Conservation (phyloP, 2,113 vertebrate genomes). For the Forbesichthys agassizii region DNA sequence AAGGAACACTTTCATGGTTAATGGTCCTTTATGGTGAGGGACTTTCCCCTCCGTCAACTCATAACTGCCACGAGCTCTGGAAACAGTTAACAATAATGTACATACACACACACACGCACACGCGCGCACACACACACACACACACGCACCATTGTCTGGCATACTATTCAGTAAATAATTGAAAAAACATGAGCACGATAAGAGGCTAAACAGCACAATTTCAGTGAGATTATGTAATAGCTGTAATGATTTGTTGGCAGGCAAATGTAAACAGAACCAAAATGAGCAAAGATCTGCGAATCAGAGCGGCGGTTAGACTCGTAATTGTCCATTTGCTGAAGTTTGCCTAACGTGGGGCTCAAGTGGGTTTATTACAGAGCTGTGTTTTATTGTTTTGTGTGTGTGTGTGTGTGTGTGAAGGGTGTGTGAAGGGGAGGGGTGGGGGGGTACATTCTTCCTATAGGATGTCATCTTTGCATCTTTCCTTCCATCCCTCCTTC, state of each 20-base stretch:
- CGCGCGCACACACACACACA: not conserved
- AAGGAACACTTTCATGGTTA: constrained; percentile 7
- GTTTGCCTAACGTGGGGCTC: constrained; percentile 43
- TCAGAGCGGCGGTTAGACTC: constrained; percentile 43
- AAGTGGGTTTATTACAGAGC: constrained; percentile 31
- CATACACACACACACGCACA: constrained; percentile 11
- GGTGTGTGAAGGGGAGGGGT: not conserved
- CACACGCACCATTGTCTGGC: constrained; percentile 16
- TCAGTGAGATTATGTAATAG: constrained; percentile 45
- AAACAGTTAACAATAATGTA: constrained; percentile 22
- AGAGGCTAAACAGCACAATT: constrained; percentile 36
- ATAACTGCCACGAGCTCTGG: constrained; percentile 14
- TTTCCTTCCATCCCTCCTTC: constrained; percentile 25
- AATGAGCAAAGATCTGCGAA: constrained; percentile 7
- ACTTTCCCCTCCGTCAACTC: constrained; percentile 26
- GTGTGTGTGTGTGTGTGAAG: not conserved
- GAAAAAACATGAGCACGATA: constrained; percentile 39
- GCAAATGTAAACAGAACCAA: constrained; percentile 33
- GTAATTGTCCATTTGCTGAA: constrained; percentile 41
- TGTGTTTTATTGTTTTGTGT: constrained; percentile 51
- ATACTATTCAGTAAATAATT: constrained; percentile 24
- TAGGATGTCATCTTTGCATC: not conserved
- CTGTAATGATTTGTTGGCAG: constrained; percentile 58
- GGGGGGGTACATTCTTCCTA: not conserved
- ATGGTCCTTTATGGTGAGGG: constrained; percentile 25